Evolutionary conservation across 2,888 invertebrate species (phyloP).

Genomic region (Alsophila aescularia): DNA sequence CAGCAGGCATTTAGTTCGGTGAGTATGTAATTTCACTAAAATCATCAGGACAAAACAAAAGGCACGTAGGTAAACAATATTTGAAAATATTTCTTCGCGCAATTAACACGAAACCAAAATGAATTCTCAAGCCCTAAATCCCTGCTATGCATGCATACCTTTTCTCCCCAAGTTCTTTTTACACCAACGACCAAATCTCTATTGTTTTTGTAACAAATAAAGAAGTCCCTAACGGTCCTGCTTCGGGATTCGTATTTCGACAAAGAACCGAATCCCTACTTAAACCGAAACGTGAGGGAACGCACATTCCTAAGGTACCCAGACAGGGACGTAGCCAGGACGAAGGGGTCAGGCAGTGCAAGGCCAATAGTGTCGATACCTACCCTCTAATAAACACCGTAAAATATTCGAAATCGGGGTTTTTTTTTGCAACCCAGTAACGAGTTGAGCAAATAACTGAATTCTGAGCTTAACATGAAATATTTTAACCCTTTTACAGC

Average conservation of each 20-base stretch:
- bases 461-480: no score
- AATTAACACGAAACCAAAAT: neutral
- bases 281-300: conserved; percentile 64
- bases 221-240: conserved; percentile 27
- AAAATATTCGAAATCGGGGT: no score
- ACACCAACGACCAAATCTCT: conserved; percentile 22
- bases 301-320: conserved; percentile 55
- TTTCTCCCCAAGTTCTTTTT: conserved; percentile 17
- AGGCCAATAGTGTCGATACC: no score
- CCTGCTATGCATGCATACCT: conserved; percentile 1
- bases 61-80: neutral
- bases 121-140: neutral
- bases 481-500: no score
- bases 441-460: no score
- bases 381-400: no score
- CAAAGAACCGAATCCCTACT: conserved; percentile 28
- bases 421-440: no score
- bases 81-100: neutral
- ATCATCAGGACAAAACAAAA: neutral
- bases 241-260: conserved; percentile 19
- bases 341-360: no score
- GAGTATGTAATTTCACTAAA: neutral
- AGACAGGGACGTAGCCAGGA: neutral
- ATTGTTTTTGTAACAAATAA: conserved; percentile 37
- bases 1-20: no score